Percentiles rank a stretch among this genome's conserved stretches.
Evolutionary conservation across 2,113 vertebrate species (phyloP).

Genomic region (Alexandromys fortis): DNA sequence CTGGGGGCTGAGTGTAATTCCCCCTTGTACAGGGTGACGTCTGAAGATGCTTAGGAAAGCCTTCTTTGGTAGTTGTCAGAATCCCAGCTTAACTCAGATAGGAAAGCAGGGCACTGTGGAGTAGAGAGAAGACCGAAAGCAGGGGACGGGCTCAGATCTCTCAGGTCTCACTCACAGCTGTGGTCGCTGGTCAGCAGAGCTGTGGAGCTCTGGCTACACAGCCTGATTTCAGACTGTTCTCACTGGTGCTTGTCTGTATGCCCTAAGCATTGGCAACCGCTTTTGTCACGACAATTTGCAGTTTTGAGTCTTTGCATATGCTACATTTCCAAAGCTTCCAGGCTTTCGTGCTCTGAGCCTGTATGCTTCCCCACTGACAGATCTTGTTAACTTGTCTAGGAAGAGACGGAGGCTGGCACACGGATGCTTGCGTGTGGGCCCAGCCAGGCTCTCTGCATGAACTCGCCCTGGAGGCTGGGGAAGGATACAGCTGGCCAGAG

Average conservation of each 20-base stretch:
- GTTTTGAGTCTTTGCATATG: not conserved
- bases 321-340: not conserved
- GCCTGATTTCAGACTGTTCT: not conserved
- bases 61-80: not conserved
- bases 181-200: not conserved
- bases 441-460: not conserved
- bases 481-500: slow-evolving; percentile 70
- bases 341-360: not conserved
- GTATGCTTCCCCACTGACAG: not conserved
- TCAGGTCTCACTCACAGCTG: not conserved
- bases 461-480: slow-evolving; percentile 62
- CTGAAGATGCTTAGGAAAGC: not conserved
- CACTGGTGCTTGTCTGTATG: not conserved
- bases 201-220: not conserved
- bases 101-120: not conserved
- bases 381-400: not conserved
- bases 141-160: not conserved
- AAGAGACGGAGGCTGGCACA: not conserved
- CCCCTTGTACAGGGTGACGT: not conserved
- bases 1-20: not conserved
- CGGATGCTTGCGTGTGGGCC: not conserved
- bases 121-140: not conserved
- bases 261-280: not conserved
- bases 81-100: not conserved
- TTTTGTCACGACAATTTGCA: not conserved